Evolutionary conservation across 30 jellyfish, hydroid and myxozoan species (phyloP), one percentile per base, ranked within the genome.

Genomic region (Clytia hemisphaerica): DNA sequence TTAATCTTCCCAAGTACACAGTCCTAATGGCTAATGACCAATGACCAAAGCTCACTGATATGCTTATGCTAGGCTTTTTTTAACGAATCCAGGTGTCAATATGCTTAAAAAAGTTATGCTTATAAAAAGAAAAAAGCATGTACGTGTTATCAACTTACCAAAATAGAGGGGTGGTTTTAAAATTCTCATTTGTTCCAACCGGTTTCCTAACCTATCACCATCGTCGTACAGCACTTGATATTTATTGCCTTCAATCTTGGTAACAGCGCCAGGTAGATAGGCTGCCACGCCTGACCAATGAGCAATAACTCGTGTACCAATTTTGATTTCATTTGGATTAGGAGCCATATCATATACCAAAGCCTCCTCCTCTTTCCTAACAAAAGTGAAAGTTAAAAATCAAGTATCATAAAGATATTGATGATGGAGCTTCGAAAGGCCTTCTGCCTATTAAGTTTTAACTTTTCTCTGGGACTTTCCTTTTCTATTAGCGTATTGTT

Each of bases 221-320:
- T 91, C 99, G 35, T 91, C 99, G 65, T 81, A 91, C 6, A 77
- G 68, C 49, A 91, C 95, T 46, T 71, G 93, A 53, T 76, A 91
- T 48, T 77, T 82, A 38, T 71, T 71, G 38, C 94, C 95, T 30
- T 91, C 99, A 7, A 70, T 77, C 31, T 69, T 71, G 37, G 88
- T 80, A 6, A 91, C 80, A 15, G 28, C 72, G 14, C 99, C 99
- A 19, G 96, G 94, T 12, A 91, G 79, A 77, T 58, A 85, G 42
- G 94, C 95, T 25, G 95, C 42, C 3, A 91, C 61, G 2, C 99
- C 99, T 32, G 95, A 70, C 99, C 99, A 91, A 35, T 84, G 95
- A 18, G 96, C 99, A 10, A 91, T 83, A 22, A 91, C 99, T 42
- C 90, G 78, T 2, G 96, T 73, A 12, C 99, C 99, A 33, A 83